Conservation (phyloP, 2,888 invertebrate species). For the Pilophorus perplexus region DNA sequence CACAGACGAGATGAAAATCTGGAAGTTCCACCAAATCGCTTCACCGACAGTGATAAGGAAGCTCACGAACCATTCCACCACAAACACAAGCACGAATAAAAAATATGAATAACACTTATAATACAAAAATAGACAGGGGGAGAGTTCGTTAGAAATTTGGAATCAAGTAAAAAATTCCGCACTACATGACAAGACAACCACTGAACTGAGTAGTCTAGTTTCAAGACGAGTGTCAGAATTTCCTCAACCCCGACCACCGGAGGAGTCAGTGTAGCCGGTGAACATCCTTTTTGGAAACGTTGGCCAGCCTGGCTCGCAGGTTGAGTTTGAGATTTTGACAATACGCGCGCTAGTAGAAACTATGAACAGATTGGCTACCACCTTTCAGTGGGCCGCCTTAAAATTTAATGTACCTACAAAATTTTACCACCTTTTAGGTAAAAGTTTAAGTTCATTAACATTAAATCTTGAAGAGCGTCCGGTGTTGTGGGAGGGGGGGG, state of each 20-base stretch:
- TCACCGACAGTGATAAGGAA: no score
- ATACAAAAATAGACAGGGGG: not conserved
- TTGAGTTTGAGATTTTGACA: no score
- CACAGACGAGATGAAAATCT: slow-evolving; percentile 2
- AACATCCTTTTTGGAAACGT: not conserved
- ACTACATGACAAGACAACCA: slow-evolving; percentile 30
- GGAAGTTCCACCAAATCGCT: slow-evolving; percentile 13
- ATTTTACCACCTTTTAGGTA: no score
- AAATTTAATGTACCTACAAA: no score
- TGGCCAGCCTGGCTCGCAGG: not conserved
- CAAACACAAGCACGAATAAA: not conserved
- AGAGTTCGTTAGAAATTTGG: not conserved
- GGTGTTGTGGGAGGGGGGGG: no score
- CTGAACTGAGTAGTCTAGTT: slow-evolving; percentile 9
- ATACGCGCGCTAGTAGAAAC: no score
- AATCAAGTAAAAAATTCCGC: not conserved
- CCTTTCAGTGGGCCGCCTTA: no score
- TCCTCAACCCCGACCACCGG: slow-evolving; percentile 17
- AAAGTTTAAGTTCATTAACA: no score
- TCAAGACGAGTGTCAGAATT: slow-evolving; percentile 23
- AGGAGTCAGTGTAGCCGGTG: slow-evolving; percentile 8
- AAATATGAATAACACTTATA: not conserved
- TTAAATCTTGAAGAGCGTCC: no score
- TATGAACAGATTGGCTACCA: no score
- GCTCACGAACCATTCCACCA: not conserved